Conservation (phyloP, 2,888 invertebrate genomes). For the Myopa testacea region DNA sequence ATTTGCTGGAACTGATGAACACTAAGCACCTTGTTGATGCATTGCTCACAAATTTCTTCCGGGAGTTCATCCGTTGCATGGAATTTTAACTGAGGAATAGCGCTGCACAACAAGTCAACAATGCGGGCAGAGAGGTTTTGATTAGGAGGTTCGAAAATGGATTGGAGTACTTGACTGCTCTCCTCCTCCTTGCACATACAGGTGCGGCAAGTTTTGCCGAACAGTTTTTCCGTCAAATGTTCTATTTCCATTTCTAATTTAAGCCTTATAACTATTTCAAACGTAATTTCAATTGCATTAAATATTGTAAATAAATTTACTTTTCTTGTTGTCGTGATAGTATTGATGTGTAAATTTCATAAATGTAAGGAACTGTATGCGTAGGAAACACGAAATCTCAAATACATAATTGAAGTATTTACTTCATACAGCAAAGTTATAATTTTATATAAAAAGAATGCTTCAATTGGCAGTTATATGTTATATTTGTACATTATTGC, state of each 20-base stretch:
- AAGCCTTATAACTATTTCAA: too few relatives aligned
- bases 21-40: conserved; percentile 70
- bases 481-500: too few relatives aligned
- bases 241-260: background rate
- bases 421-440: too few relatives aligned
- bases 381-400: too few relatives aligned
- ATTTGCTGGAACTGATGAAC: conserved; percentile 70
- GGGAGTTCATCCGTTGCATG: conserved; percentile 72
- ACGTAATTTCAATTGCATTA: too few relatives aligned
- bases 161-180: conserved; percentile 20
- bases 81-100: conserved; percentile 61
- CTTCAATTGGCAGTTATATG: too few relatives aligned
- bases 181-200: conserved; percentile 39
- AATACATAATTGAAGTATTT: too few relatives aligned
- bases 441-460: too few relatives aligned
- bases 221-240: background rate
- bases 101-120: conserved; percentile 63
- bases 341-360: too few relatives aligned
- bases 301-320: too few relatives aligned
- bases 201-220: conserved; percentile 42
- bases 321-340: too few relatives aligned
- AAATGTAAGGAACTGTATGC: too few relatives aligned
- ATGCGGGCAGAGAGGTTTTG: conserved; percentile 29
- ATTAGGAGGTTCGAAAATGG: conserved; percentile 32
- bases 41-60: conserved; percentile 72